Conservation (phyloP, 2,113 vertebrate genomes). For the Tragulus kanchil region DNA sequence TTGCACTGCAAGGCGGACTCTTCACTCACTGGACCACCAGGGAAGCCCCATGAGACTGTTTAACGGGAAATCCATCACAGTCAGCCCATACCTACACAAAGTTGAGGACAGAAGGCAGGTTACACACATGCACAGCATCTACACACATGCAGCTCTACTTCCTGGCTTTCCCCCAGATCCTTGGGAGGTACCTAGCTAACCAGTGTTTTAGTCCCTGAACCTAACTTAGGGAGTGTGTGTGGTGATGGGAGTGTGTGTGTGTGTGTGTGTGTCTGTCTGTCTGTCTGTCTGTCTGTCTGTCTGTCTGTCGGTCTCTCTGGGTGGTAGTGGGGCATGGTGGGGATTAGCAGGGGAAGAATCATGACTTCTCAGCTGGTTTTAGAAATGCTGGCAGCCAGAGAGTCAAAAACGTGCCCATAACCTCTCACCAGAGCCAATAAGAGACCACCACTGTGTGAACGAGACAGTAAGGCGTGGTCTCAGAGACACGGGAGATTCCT, state of each 20-base stretch:
- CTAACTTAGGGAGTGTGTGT: neutral
- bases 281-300: neutral
- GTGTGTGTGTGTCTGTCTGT: rapidly evolving
- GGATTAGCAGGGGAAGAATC: neutral
- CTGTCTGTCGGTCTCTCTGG: no score
- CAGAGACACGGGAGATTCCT: neutral
- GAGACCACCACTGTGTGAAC: neutral
- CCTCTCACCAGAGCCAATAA: neutral
- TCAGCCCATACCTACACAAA: neutral
- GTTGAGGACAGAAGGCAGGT: neutral
- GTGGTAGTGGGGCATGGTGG: neutral
- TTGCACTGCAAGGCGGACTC: no score
- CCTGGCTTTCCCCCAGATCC: neutral
- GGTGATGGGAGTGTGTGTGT: neutral
- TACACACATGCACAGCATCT: neutral
- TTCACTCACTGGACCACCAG: no score
- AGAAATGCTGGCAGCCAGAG: neutral
- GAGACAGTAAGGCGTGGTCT: neutral
- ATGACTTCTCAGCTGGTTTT: neutral
- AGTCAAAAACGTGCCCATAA: neutral
- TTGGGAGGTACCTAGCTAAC: neutral
- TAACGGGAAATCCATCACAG: neutral
- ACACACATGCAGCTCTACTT: neutral
- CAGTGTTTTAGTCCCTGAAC: neutral
- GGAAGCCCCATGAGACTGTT: neutral